A percentile compares a stretch with the other conserved stretches of the same genome.
phyloP scores from a whole-genome alignment of 23 tunicate species.

The Halocynthia aurantium region DNA sequence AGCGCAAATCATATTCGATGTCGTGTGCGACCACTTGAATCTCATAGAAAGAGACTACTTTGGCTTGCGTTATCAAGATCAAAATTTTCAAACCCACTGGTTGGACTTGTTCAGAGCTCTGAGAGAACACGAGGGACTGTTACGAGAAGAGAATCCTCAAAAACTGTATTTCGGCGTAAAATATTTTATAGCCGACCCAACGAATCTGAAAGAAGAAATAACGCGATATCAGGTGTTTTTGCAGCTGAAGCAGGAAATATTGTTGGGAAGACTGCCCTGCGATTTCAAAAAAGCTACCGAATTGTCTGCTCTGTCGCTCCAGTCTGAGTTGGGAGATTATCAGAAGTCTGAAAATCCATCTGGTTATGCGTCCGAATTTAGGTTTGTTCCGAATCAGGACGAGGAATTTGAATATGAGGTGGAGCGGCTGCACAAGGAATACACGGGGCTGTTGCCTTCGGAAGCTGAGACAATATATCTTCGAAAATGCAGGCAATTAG shows the following conservation, averaged over 20 bases:
- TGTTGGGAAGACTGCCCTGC: constrained; percentile 40
- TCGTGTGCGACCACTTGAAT: constrained; percentile 61
- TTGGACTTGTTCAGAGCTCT: constrained; percentile 50
- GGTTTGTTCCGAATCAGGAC: constrained; percentile 72
- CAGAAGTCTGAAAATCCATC: constrained; percentile 33
- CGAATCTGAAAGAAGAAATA: constrained; percentile 70
- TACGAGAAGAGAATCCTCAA: constrained; percentile 33
- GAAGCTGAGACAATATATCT: constrained; percentile 75
- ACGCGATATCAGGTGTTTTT: constrained; percentile 83
- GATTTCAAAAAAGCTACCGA: constrained; percentile 63
- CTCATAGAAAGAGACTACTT: constrained; percentile 78
- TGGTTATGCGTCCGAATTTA: constrained; percentile 76
- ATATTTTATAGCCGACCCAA: constrained; percentile 79
- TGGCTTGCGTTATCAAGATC: constrained; percentile 58
- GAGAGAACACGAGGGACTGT: constrained; percentile 50
- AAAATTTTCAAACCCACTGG: constrained; percentile 45
- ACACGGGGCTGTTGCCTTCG: constrained; percentile 51
- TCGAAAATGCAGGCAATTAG: constrained; percentile 74
- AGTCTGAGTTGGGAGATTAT: constrained; percentile 90
- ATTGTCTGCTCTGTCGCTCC: constrained; percentile 70
- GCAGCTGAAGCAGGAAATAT: constrained; percentile 71
- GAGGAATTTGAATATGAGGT: constrained; percentile 74
- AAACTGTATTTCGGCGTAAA: constrained; percentile 67
- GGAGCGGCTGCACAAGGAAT: constrained; percentile 54
- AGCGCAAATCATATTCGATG: constrained; percentile 42